Conservation (phyloP, 2,797 vertebrate genomes). For the Amazona ochrocephala region DNA sequence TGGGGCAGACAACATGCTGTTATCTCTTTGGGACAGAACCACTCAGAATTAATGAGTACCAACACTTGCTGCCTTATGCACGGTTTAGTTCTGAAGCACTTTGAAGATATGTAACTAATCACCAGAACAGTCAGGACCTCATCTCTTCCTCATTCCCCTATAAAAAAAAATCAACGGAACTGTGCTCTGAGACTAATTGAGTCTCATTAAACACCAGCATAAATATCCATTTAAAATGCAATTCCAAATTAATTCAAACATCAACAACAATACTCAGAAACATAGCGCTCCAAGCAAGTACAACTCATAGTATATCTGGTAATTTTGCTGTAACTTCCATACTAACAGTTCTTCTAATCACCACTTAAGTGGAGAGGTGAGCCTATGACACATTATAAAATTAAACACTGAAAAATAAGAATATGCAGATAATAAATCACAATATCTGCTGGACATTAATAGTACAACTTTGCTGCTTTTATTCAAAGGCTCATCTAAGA, state of each 20-base stretch:
- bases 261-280: background rate
- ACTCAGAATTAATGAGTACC: background rate
- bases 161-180: background rate
- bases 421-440: background rate
- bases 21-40: background rate
- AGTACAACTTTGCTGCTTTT: background rate
- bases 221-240: slow-evolving; percentile 38
- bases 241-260: slow-evolving; percentile 22
- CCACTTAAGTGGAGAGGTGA: background rate
- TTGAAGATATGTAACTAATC: background rate
- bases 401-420: background rate
- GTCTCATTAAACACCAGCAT: background rate
- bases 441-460: background rate
- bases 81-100: background rate
- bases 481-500: background rate
- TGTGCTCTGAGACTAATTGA: slow-evolving; percentile 6
- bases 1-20: background rate
- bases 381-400: background rate
- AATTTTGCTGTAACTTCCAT: background rate
- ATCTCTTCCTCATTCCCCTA: background rate
- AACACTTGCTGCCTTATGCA: background rate
- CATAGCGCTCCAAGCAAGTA: background rate
- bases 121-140: background rate
- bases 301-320: background rate
- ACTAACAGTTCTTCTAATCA: background rate